These are phyloP conservation scores for Nothocercus julius DNA, from an alignment of 2,113 vertebrate genomes.

Conservation along the genomic window DNA sequence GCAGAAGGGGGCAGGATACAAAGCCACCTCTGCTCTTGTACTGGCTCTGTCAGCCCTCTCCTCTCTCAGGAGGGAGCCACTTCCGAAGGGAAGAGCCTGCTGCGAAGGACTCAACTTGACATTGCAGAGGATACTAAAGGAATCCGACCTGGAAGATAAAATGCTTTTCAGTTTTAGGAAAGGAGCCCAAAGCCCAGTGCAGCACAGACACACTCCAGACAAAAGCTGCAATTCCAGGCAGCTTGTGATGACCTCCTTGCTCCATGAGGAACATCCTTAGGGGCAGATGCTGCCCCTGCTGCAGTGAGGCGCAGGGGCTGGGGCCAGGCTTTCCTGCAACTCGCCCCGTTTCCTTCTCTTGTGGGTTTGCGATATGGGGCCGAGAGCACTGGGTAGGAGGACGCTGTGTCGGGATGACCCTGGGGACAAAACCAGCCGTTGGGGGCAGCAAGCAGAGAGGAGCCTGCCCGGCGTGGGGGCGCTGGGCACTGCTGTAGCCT, in stretches of 20 bases:
- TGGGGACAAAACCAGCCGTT: background rate
- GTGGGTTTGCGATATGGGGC: too few relatives aligned
- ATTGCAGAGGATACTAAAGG: background rate
- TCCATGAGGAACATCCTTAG: background rate
- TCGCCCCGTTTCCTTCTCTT: background rate
- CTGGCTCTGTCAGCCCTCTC: background rate
- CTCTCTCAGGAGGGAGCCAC: background rate
- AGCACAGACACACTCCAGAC: background rate
- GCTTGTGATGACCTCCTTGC: background rate
- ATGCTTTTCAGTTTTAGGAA: background rate
- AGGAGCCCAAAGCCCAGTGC: background rate
- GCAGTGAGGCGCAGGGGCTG: background rate
- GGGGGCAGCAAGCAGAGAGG: background rate
- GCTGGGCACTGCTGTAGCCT: background rate
- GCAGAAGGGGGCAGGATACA: background rate
- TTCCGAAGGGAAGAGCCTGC: background rate
- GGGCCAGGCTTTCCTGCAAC: background rate
- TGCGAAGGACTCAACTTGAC: background rate
- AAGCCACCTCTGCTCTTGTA: background rate
- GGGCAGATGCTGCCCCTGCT: background rate
- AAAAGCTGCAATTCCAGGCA: background rate
- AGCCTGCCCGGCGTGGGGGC: background rate
- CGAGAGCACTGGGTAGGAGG: background rate
- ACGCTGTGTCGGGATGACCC: fast-evolving
- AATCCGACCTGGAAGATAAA: background rate